Evolutionary conservation across 2,113 vertebrate genomes (phyloP).

Genomic region (Hippocampus comes): DNA sequence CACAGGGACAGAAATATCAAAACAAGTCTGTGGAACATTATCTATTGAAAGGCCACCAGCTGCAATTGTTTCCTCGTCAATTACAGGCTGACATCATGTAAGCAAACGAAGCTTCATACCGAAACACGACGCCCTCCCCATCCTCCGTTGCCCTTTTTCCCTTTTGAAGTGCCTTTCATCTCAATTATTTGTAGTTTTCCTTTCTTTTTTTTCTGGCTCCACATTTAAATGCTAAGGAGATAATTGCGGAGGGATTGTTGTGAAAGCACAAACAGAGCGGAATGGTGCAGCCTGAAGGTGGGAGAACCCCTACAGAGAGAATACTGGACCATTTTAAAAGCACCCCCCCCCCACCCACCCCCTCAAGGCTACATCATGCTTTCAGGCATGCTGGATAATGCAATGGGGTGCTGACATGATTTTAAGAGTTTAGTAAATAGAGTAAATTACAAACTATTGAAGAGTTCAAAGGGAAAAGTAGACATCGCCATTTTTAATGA

Average conservation of each 20-base stretch:
- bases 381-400: neutral
- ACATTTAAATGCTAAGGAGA: slow-evolving; percentile 57
- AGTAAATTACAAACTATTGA: neutral
- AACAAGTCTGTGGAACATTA: slow-evolving; percentile 31
- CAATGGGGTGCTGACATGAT: neutral
- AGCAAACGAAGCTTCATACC: slow-evolving; percentile 29
- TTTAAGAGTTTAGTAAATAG: neutral
- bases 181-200: slow-evolving; percentile 49
- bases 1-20: slow-evolving; percentile 31
- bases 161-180: slow-evolving; percentile 51
- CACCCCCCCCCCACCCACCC: neutral
- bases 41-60: slow-evolving; percentile 13
- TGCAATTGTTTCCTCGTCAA: slow-evolving; percentile 38
- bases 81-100: slow-evolving; percentile 30
- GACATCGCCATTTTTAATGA: neutral
- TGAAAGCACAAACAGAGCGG: slow-evolving; percentile 50
- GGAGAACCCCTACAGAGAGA: slow-evolving; percentile 29
- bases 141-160: slow-evolving; percentile 26
- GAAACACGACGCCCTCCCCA: slow-evolving; percentile 25
- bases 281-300: slow-evolving; percentile 22
- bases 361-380: neutral
- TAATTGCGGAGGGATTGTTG: slow-evolving; percentile 49
- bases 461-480: neutral
- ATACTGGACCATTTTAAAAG: slow-evolving; percentile 16
- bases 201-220: slow-evolving; percentile 44